Conservation (phyloP, 2,888 invertebrate species). For the Strigamia transsilvanica region DNA sequence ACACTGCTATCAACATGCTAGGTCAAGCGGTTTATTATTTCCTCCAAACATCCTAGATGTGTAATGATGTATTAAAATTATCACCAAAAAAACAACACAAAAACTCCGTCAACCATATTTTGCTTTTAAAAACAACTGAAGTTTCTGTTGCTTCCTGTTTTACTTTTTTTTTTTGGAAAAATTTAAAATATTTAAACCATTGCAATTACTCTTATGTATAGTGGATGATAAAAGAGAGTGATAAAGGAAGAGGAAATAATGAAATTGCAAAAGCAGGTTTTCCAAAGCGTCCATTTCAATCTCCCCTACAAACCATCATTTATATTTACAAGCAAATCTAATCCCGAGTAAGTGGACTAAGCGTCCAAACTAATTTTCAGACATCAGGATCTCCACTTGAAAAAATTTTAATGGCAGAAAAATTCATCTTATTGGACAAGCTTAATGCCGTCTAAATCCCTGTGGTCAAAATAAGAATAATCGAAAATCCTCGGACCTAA, state of each 20-base stretch:
- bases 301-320: not conserved
- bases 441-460: not conserved
- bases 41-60: too few relatives aligned
- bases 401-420: not conserved
- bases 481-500: not conserved
- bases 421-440: not conserved
- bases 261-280: not conserved
- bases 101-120: too few relatives aligned
- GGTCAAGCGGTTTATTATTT: too few relatives aligned
- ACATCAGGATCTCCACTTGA: not conserved
- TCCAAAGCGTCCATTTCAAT: not conserved
- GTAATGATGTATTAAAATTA: too few relatives aligned
- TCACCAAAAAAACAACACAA: too few relatives aligned
- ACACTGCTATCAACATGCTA: too few relatives aligned
- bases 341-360: not conserved
- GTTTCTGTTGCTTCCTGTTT: too few relatives aligned
- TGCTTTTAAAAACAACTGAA: too few relatives aligned
- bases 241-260: not conserved
- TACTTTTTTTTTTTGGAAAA: too few relatives aligned
- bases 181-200: not conserved
- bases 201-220: not conserved
- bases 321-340: constrained; percentile 2
- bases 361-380: not conserved
- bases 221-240: not conserved
- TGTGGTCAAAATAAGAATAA: not conserved